Evolutionary conservation across 2,797 vertebrate genomes (phyloP), one percentile per base, ranked within the genome.

Genomic region (Clamator glandarius): DNA sequence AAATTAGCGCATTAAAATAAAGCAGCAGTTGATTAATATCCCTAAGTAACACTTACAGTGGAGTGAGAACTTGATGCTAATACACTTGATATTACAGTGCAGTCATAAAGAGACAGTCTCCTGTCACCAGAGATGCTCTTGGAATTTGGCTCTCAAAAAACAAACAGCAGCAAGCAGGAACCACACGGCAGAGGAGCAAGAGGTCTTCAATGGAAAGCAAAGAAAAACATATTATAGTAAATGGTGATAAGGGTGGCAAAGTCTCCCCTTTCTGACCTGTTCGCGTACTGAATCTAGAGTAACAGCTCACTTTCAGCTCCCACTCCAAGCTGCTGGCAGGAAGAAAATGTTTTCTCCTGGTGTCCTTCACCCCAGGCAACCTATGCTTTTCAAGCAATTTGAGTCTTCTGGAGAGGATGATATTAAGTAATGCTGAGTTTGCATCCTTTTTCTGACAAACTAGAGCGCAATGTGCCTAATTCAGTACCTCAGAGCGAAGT

Each of bases 11-110:
- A 90, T 68, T 92, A 86, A 96, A 97, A 95, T 86, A 96, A 94
- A 97, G 95, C 74, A 94, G 93, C 80, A 77, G 95, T 68, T 91
- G 95, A 96, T 96, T 89, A 95, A 96, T 90, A 66, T 77, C 90
- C 93, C 81, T 33, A 76, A 91, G 94, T 83, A 92, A 89, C 94
- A 75, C 91, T 66, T 77, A 62, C 19, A 92, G 88, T 46, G 88
- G 94, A 81, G 92, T 63, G 94, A 95, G 95, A 96, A 44, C 72
- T 87, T 68, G 58, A 28, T 59, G 89, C 35, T 82, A 75, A 89
- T 86, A 72, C 20, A 73, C 78, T 70, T 84, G 72, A 46, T 72
- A 26, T 35, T 84, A 64, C 91, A 93, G 96, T 29, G 88, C 84
- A 74, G 87, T 91, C 59, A 79, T 52, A 84, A 89, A 51, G 55